Percentiles rank a stretch among this genome's conserved stretches.
phyloP scores from a whole-genome alignment of 2,113 vertebrate species.

The Cardinalis cardinalis region DNA sequence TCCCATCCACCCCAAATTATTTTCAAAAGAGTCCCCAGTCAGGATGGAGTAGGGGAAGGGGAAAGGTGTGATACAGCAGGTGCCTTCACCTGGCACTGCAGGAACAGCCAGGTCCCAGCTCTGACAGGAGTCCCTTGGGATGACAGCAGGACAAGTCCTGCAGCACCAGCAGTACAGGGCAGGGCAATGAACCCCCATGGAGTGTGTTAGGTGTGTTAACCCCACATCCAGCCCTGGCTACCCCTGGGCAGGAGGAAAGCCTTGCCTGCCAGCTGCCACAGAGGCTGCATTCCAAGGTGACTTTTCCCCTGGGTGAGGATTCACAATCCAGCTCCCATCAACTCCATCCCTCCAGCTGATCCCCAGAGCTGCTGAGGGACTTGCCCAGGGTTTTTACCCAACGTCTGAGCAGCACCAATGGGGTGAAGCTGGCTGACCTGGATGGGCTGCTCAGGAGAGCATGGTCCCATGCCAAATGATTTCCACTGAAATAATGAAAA shows the following conservation, averaged over 20 bases:
- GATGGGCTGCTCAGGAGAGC: not conserved
- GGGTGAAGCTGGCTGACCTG: not conserved
- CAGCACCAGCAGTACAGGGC: not conserved
- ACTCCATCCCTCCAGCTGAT: not conserved
- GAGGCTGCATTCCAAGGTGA: not conserved
- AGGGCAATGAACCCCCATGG: rapidly evolving
- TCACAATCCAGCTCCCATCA: not conserved
- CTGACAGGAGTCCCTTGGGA: not conserved
- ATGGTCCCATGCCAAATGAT: not conserved
- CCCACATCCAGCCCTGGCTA: not conserved
- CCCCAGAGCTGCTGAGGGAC: rapidly evolving
- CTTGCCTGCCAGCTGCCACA: rapidly evolving
- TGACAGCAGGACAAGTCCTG: not conserved
- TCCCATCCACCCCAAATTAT: not conserved
- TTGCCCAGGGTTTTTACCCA: rapidly evolving
- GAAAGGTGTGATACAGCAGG: not conserved
- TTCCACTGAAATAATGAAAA: not conserved
- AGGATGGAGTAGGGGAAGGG: not conserved
- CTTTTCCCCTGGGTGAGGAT: not conserved
- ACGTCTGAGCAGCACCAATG: not conserved
- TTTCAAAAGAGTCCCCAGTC: not conserved
- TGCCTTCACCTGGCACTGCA: not conserved
- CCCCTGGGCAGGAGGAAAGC: not conserved
- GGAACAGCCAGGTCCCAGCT: rapidly evolving
- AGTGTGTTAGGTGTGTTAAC: rapidly evolving